Base-by-base conservation (phyloP, 2,797 vertebrate genomes). In the Danio aesculapii region DNA sequence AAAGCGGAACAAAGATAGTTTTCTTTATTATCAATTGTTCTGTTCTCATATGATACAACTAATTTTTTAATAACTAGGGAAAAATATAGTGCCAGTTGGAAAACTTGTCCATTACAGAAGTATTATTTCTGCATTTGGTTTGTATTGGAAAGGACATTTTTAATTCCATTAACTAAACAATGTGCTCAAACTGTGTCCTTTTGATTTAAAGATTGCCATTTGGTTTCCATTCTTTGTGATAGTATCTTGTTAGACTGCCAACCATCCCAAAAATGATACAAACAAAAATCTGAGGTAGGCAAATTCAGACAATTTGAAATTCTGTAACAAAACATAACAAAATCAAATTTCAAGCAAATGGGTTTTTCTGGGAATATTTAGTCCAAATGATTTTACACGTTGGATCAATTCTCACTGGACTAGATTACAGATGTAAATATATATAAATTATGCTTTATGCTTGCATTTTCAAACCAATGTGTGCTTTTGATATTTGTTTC, bases 401-500 rank as follows among this genome's bases (percentile, higher is more conserved):
- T 52, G 47, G 10, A 39, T 69, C 1, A 52, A 41, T 71, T 52
- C 13, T 70, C 49, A 57, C 11, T 58, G 39, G 50, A 39, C 46
- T 55, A 68, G 21, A 50, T 19, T 30, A 30, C 30, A 30, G 30
- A 30, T 30, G 30, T 30, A 30, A 30, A 30, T 67, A 17, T 46
- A 55, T n/a, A 64, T 53, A 44, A 9, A 46, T 52, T 58, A 68
- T 43, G 47, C 41, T 41, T 75, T 43, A 52, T n/a, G 17, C 52
- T 61, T 61, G 47, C 47, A 39, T 61, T 52, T 57, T 50, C 53
- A 77, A 21, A 12, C 14, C 77, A 52, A 50, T 44, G 39, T 62
- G 39, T 13, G 13, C 39, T 78, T 76, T 77, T 16, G 16, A 78
- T 87, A 75, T 21, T 8, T 59, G 19, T 84, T 83, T 46, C n/a